Conservation (phyloP, 2,888 invertebrate genomes). For the Sminthurinus aureus region DNA sequence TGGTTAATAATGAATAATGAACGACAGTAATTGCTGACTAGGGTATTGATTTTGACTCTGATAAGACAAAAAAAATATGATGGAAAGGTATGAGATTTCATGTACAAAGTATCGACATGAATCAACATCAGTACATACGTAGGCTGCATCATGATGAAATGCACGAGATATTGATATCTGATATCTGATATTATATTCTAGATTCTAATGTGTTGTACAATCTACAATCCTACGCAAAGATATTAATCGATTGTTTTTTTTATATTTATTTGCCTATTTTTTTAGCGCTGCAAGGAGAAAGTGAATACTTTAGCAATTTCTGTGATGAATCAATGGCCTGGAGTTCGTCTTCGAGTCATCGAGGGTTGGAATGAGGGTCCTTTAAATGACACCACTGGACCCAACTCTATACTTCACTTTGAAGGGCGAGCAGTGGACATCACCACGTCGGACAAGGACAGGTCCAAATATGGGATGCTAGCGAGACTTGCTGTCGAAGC, state of each 20-base stretch:
- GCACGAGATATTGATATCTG: too few species aligned
- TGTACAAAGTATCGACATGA: too few species aligned
- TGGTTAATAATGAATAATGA: too few species aligned
- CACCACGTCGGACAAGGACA: slow-evolving; percentile 91
- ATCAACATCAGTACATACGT: too few species aligned
- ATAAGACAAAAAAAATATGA: too few species aligned
- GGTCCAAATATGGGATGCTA: slow-evolving; percentile 93
- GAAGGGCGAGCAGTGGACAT: slow-evolving; percentile 97
- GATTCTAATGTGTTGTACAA: too few species aligned
- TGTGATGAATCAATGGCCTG: slow-evolving; percentile 98
- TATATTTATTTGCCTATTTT: neutral
- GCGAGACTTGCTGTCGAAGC: slow-evolving; percentile 95
- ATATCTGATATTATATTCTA: too few species aligned
- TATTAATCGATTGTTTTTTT: neutral
- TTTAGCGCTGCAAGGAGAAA: slow-evolving; percentile 95
- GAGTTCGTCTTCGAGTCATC: slow-evolving; percentile 88
- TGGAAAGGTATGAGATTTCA: too few species aligned
- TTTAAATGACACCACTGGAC: slow-evolving; percentile 72
- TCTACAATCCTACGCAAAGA: too few species aligned
- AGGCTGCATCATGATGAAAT: too few species aligned
- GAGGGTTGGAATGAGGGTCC: slow-evolving; percentile 91
- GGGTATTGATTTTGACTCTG: too few species aligned
- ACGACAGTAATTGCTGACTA: too few species aligned
- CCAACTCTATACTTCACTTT: slow-evolving; percentile 85
- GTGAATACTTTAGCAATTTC: slow-evolving; percentile 92